Percentiles rank a stretch among this genome's conserved stretches.
These are phyloP conservation scores for Diadophis punctatus DNA, from an alignment of 2,113 vertebrate genomes.

Conservation along the genomic window DNA sequence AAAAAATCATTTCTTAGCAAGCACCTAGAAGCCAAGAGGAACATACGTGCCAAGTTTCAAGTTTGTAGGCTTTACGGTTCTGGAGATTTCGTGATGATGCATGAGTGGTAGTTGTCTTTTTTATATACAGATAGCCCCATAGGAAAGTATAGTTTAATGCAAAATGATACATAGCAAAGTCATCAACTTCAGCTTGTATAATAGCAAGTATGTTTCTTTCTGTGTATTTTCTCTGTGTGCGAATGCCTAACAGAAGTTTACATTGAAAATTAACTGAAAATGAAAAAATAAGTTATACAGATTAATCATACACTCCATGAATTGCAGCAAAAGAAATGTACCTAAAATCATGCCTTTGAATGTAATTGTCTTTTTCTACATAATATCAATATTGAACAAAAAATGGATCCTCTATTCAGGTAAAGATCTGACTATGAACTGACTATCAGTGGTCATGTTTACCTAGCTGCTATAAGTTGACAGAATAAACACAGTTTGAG, in stretches of 20 bases:
- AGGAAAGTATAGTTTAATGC: conserved; percentile 41
- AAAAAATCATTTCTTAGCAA: too few species aligned
- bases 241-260: background rate
- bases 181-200: conserved; percentile 31
- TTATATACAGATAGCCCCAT: conserved; percentile 13
- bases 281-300: background rate
- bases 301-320: background rate
- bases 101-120: too few species aligned
- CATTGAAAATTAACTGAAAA: background rate
- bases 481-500: background rate
- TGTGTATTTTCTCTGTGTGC: conserved; percentile 9
- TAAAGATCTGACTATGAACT: background rate
- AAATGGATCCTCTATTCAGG: background rate
- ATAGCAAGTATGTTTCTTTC: conserved; percentile 36
- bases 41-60: too few species aligned
- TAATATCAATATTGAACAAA: background rate
- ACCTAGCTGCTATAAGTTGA: background rate
- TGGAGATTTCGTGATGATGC: too few species aligned
- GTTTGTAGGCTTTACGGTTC: too few species aligned
- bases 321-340: background rate
- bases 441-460: background rate
- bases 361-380: background rate
- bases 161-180: conserved; percentile 26
- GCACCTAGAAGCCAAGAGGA: too few species aligned
- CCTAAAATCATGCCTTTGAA: background rate